Conservation (phyloP, 2,888 invertebrate species). For the Aspidiotus destructor region DNA sequence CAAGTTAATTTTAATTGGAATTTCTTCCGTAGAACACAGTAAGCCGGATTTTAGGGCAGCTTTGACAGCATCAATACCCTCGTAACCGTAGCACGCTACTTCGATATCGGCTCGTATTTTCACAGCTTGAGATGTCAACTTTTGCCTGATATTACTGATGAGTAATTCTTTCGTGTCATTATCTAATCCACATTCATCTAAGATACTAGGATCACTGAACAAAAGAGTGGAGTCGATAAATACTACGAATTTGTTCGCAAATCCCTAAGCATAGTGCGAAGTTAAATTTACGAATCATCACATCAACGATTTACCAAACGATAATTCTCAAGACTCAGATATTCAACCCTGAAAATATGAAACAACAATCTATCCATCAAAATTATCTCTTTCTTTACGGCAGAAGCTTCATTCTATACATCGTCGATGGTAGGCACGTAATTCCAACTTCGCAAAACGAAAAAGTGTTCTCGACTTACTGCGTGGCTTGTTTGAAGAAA, state of each 20-base stretch:
- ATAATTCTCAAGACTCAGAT: too few relatives aligned
- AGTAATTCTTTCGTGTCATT: conserved; percentile 84
- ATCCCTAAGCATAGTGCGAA: too few relatives aligned
- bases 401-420: too few relatives aligned
- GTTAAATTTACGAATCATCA: too few relatives aligned
- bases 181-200: conserved; percentile 92
- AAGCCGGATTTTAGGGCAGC: conserved; percentile 82
- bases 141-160: conserved; percentile 86
- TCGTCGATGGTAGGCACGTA: too few relatives aligned
- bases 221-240: conserved; percentile 25
- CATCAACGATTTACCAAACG: too few relatives aligned
- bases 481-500: conserved; percentile 94
- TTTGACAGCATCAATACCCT: conserved; percentile 98
- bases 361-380: too few relatives aligned
- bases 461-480: conserved; percentile 52
- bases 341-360: too few relatives aligned
- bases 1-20: conserved; percentile 96
- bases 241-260: too few relatives aligned
- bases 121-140: conserved; percentile 93
- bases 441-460: not conserved
- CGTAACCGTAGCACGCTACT: conserved; percentile 91
- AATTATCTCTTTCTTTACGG: too few relatives aligned
- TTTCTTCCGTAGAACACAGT: conserved; percentile 76
- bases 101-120: conserved; percentile 89
- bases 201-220: conserved; percentile 80